Percentiles rank a stretch among this genome's conserved stretches.
Conservation (phyloP, 2,797 vertebrate species). For the Epinephelus awoara region DNA sequence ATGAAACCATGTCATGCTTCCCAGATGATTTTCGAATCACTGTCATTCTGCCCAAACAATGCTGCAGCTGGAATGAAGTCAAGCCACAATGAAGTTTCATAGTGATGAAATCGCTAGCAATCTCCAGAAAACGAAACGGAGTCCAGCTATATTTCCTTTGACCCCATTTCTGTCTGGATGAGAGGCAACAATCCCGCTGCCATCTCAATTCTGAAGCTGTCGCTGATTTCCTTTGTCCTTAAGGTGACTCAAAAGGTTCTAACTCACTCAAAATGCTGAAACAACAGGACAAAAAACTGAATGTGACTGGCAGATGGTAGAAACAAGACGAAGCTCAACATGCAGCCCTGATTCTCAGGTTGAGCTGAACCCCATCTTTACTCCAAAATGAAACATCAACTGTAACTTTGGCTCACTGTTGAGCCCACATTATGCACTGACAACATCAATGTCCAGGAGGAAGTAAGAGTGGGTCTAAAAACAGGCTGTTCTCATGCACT, state of each 20-base stretch:
- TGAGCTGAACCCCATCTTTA: background rate
- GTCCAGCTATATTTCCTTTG: constrained; percentile 54
- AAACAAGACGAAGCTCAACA: constrained; percentile 3
- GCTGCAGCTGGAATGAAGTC: constrained; percentile 68
- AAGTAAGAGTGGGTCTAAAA: background rate
- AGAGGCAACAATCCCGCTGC: constrained; percentile 35
- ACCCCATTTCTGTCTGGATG: constrained; percentile 50
- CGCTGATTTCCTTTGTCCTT: background rate
- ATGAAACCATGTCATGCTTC: constrained; percentile 76
- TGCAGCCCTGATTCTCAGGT: background rate
- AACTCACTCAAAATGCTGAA: constrained; percentile 1
- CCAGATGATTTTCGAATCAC: constrained; percentile 72
- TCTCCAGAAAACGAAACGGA: constrained; percentile 58
- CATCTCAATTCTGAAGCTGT: constrained; percentile 7
- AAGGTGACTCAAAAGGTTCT: constrained; percentile 1
- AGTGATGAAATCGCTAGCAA: constrained; percentile 82
- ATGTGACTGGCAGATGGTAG: constrained; percentile 4
- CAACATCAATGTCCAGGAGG: background rate
- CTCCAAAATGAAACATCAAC: background rate
- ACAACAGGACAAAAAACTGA: background rate
- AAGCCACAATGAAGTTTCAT: constrained; percentile 57
- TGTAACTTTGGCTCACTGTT: background rate
- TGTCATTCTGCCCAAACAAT: constrained; percentile 77
- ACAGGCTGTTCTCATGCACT: no score
- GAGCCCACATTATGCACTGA: background rate